These are phyloP conservation scores for Pipistrellus pygmaeus DNA, from an alignment of 2,797 vertebrate genomes.

Conservation along the genomic window DNA sequence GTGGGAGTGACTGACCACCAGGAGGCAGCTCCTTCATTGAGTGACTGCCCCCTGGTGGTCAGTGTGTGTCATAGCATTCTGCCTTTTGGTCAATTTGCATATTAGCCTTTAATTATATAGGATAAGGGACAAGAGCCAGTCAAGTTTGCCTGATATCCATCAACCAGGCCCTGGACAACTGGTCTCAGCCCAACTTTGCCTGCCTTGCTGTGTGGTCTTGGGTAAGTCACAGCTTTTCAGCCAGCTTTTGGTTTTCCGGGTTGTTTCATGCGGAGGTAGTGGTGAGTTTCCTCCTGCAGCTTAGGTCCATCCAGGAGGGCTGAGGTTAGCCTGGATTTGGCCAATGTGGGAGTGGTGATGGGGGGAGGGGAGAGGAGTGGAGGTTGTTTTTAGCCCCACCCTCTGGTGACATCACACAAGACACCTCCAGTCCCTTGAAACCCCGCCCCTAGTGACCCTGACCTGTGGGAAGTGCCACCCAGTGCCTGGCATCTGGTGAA, in stretches of 20 bases:
- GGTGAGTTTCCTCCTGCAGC: not conserved
- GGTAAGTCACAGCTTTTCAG: constrained; percentile 2
- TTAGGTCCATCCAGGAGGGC: not conserved
- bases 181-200: not conserved
- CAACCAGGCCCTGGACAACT: not conserved
- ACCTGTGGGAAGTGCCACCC: constrained; percentile 25
- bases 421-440: constrained; percentile 44
- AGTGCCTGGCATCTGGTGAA: constrained; percentile 30
- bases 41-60: no score
- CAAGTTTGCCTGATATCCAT: not conserved
- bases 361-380: not conserved
- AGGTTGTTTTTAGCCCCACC: constrained; percentile 50
- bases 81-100: no score
- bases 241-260: not conserved
- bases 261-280: not conserved
- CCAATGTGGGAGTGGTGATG: not conserved
- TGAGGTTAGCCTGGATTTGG: not conserved
- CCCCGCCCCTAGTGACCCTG: not conserved
- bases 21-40: no score
- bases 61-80: no score
- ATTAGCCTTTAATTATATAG: no score
- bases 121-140: not conserved
- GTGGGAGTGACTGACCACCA: no score
- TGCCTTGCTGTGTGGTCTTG: not conserved
- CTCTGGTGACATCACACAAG: constrained; percentile 74